These are phyloP conservation scores for Epistrophe grossulariae DNA, from an alignment of 2,888 invertebrate genomes.

Conservation along the genomic window DNA sequence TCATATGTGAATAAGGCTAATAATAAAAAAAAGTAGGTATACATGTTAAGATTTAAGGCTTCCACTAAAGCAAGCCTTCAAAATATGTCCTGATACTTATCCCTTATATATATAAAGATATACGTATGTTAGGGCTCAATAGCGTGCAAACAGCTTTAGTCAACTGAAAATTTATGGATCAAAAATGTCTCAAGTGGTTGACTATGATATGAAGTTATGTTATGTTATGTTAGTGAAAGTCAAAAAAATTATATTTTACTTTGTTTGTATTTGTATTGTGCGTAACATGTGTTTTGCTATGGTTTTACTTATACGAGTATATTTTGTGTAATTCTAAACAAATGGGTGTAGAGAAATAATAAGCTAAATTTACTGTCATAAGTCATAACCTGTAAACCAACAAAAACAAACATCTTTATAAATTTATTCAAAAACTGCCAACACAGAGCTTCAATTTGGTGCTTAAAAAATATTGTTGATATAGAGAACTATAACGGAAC, in stretches of 20 bases:
- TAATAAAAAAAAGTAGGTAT: background rate
- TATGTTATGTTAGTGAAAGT: background rate
- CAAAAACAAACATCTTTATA: too few species aligned
- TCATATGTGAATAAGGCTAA: constrained; percentile 21
- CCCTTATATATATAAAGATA: background rate
- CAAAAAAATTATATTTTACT: background rate
- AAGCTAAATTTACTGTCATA: too few species aligned
- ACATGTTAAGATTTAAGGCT: constrained; percentile 26
- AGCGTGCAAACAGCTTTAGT: constrained; percentile 41
- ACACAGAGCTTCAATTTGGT: too few species aligned
- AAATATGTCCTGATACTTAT: constrained; percentile 13
- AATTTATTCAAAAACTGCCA: too few species aligned
- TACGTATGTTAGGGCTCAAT: constrained; percentile 26
- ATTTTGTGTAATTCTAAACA: too few species aligned
- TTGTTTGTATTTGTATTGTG: background rate
- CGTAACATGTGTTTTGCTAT: accelerated
- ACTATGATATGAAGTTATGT: constrained; percentile 21
- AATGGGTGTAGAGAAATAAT: too few species aligned
- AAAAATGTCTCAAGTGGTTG: constrained; percentile 66
- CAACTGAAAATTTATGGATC: constrained; percentile 64
- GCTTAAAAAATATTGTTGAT: too few species aligned
- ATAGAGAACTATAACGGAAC: too few species aligned
- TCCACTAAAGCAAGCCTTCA: constrained; percentile 18
- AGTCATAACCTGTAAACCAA: too few species aligned
- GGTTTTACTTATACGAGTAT: too few species aligned